Evolutionary conservation across 2,888 invertebrate species (phyloP), one percentile per base, ranked within the genome.

Genomic region (Busseola fusca): DNA sequence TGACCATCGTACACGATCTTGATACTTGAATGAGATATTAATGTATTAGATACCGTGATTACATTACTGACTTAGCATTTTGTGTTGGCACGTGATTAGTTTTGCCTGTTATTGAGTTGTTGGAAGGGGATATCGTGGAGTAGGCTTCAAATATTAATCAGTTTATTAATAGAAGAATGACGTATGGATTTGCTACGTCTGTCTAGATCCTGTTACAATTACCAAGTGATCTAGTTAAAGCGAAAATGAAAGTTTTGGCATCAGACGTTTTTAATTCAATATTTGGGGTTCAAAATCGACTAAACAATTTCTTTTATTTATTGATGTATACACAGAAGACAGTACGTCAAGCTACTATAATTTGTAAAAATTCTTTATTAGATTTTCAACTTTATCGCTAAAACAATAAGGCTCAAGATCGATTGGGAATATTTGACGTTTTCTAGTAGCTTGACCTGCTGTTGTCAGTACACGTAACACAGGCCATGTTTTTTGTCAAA

Each of bases 1-100:
- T 86, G 85, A 84, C 83, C 80, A 74, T 74, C 75, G 74, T 54
- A 84, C 79, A 78, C 75, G 77, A 78, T 74, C 76, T 72, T 62
- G 71, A 80, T 77, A 80, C 81, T 86, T 79, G 76, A 86, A 74
- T 80, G 56, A 80, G 78, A 85, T 81, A 76, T 74, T 74, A 64
- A 85, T 74, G 68, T 74, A 74, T 79, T 68, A 66, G 69, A 75
- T 77, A 69, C 50, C 65, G 45, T 80, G 71, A 82, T 84, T 82
- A 76, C 72, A 69, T 77, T 74, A 76, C 80, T 82, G 84, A 82
- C 83, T 73, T 72, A 64, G 74, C 71, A 54, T 72, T 80, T 80
- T 83, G 57, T 80, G 50, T 66, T 59, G 79, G 66, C 40, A 42
- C 63, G 59, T 69, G 69, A 80, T 83, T 75, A 68, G 60, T 64